Percentiles rank a stretch among this genome's conserved stretches.
Evolutionary conservation across 2,113 vertebrate species (phyloP).

Genomic region (Chaenogobius annularis): DNA sequence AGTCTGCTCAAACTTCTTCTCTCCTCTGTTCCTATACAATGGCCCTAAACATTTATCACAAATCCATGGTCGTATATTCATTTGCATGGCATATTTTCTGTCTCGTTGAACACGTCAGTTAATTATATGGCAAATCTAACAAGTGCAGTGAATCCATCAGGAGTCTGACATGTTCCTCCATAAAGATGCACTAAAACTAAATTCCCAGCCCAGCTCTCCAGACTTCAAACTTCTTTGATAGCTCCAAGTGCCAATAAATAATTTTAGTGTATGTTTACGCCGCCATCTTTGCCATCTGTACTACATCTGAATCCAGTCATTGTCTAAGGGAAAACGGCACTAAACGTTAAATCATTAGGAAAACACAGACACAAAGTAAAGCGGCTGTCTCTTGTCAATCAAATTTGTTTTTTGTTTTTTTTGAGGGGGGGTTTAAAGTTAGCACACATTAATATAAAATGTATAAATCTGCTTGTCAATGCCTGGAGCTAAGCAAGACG

Average conservation of each 20-base stretch:
- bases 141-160: conserved; percentile 5
- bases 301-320: conserved; percentile 11
- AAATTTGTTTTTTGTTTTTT: conserved; percentile 32
- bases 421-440: not conserved
- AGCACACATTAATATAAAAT: no score
- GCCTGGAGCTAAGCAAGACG: no score
- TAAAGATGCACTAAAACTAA: conserved; percentile 7
- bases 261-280: conserved; percentile 18
- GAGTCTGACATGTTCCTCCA: conserved; percentile 5
- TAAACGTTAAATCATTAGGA: conserved; percentile 37
- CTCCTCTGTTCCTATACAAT: not conserved
- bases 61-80: conserved; percentile 9
- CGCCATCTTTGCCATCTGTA: conserved; percentile 19
- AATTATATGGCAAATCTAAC: conserved; percentile 11
- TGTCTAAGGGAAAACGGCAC: conserved; percentile 13
- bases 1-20: not conserved
- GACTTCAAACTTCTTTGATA: conserved; percentile 10
- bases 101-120: conserved; percentile 23
- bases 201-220: not conserved
- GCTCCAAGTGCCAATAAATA: conserved; percentile 15
- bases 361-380: conserved; percentile 22
- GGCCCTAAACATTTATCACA: conserved; percentile 1
- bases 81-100: conserved; percentile 5
- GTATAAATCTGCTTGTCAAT: no score
- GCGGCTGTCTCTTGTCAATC: conserved; percentile 53